These are phyloP conservation scores for Smittia sp. DNA, from an alignment of 2,888 invertebrate species.

Conservation along the genomic window DNA sequence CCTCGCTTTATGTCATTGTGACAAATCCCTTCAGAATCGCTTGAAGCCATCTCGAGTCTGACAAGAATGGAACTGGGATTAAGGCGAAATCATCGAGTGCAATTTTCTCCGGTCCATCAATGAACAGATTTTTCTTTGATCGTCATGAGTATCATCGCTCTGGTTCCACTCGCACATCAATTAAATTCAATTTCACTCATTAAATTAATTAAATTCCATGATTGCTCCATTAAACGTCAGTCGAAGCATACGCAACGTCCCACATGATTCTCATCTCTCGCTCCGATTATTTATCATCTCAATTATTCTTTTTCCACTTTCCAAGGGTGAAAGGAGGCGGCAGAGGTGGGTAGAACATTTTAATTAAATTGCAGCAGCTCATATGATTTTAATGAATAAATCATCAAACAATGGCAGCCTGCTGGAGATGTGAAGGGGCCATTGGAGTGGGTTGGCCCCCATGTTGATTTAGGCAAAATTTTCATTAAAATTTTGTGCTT, in stretches of 20 bases:
- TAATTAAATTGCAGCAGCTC: conserved; percentile 23
- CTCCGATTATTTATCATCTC: conserved; percentile 20
- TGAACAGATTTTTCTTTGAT: neutral
- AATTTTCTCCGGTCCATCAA: neutral
- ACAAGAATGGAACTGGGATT: neutral
- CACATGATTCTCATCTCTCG: conserved; percentile 12
- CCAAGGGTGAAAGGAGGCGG: neutral
- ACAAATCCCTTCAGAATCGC: conserved; percentile 23
- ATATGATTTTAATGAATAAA: conserved; percentile 28
- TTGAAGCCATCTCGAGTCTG: neutral
- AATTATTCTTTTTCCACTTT: neutral
- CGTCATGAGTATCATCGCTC: neutral
- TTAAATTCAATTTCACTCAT: conserved; percentile 25
- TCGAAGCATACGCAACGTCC: neutral
- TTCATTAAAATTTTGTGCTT: conserved; percentile 30
- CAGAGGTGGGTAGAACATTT: conserved; percentile 1
- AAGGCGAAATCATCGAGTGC: neutral
- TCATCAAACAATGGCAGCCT: conserved; percentile 18
- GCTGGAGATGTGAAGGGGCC: neutral
- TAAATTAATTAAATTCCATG: conserved; percentile 24
- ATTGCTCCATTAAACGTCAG: conserved; percentile 17
- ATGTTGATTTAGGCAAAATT: conserved; percentile 32
- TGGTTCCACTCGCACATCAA: neutral
- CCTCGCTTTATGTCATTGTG: neutral
- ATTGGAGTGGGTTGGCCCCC: neutral